Conservation (phyloP, 2,797 vertebrate genomes). For the Atherinosoma microstoma region DNA sequence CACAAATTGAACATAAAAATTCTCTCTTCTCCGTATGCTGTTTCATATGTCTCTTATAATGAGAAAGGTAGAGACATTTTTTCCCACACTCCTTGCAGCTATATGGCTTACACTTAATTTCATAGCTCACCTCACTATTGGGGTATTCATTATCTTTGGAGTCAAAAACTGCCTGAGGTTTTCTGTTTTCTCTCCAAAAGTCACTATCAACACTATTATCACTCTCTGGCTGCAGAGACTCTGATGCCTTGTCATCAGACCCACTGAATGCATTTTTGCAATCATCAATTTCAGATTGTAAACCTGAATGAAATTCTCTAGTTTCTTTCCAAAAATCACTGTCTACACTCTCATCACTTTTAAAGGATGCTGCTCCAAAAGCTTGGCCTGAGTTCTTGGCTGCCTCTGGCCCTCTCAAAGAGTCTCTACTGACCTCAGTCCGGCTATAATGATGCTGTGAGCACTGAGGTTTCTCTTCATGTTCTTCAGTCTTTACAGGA, state of each 20-base stretch:
- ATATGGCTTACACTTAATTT: background rate
- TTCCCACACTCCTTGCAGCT: conserved; percentile 22
- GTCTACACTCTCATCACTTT: conserved; percentile 7
- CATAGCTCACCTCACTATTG: background rate
- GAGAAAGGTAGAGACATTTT: background rate
- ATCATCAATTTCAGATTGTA: conserved; percentile 8
- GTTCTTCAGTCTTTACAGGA: conserved; percentile 17
- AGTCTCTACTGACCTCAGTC: background rate
- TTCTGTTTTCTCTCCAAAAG: conserved; percentile 24
- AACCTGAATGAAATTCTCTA: background rate
- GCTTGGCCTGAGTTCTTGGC: background rate
- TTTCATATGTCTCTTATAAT: conserved; percentile 27
- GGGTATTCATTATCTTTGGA: background rate
- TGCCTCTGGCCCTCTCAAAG: background rate
- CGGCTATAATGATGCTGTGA: background rate
- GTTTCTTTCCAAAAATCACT: conserved; percentile 18
- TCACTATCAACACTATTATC: conserved; percentile 28
- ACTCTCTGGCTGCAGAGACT: conserved; percentile 6
- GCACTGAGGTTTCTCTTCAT: conserved; percentile 7
- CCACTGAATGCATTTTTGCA: background rate
- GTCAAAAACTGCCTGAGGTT: background rate
- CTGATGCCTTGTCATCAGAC: background rate
- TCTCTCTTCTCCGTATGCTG: conserved; percentile 7
- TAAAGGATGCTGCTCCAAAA: background rate
- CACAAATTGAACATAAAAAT: conserved; percentile 12